Evolutionary conservation across 2,113 vertebrate species (phyloP), one percentile per base, ranked within the genome.

Genomic region (Brachionichthys hirsutus): DNA sequence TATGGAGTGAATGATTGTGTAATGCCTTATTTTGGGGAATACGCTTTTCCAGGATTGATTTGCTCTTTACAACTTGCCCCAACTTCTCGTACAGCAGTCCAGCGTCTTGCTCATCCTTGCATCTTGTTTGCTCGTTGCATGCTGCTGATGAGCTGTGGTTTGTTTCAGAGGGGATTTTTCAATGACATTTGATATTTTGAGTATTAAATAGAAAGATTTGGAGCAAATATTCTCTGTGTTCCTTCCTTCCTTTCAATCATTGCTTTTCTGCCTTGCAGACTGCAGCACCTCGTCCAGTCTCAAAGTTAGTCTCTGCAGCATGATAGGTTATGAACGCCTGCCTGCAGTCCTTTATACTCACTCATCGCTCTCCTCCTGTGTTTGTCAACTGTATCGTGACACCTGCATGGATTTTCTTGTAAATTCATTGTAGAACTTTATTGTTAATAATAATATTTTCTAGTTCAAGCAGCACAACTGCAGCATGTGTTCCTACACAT

Each of bases 291-390:
- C 57, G 7, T 65, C 54, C 22, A 73, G 55, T 87, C 68, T 72
- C 77, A 87, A 87, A 87, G 86, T 88, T 68, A 88, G 82, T 89
- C 66, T 67, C 54, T 73, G 47, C 34, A 69, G 72, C 82, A 81
- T 30, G 24, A 6, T 30, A 30, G 24, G 24, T 30, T 30, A 30
- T 77, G 22, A 38, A 45, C 56, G 58, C 61, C 53, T 62, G 54
- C 22, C 41, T 60, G 19, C 13, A 12, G 42, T 12, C 19, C 6
- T 3, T 47, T 64, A 46, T 50, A 24, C 9, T 2, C 18, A 1
- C 17, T 12, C 9, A 30, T 19, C 38, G 58, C 8, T 65, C 9
- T 42, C 3, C 48, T 4, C 10, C 6, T 24, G 8, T 47, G 4
- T 55, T 18, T 62, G 16, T 10, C 11, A 18, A 48, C 22, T 41